These are phyloP conservation scores for Timema podura DNA, from an alignment of 2,888 invertebrate genomes.

Conservation along the genomic window DNA sequence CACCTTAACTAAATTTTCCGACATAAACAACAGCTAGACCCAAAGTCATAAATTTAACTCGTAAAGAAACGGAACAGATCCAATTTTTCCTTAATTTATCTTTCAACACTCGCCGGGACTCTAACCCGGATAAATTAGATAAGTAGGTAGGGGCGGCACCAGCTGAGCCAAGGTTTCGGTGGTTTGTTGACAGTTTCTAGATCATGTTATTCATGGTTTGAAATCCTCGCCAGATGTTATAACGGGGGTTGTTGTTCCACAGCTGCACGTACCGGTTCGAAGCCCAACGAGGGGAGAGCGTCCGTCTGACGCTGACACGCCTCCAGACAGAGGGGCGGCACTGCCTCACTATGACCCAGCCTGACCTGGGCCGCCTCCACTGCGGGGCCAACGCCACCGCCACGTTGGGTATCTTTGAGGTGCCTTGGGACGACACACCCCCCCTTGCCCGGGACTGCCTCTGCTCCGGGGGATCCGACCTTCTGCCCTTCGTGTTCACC, in stretches of 20 bases:
- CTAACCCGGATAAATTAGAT: no score
- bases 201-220: no score
- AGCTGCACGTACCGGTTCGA: conserved; percentile 86
- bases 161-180: no score
- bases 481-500: conserved; percentile 69
- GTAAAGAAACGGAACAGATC: no score
- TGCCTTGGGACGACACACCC: conserved; percentile 68
- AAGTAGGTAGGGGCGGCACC: no score
- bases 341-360: conserved; percentile 36
- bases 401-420: conserved; percentile 68
- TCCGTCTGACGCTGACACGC: conserved; percentile 70
- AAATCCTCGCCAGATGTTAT: no score
- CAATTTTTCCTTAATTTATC: no score
- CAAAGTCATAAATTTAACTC: no score
- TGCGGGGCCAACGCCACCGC: conserved; percentile 69
- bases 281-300: conserved; percentile 75
- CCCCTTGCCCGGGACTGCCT: conserved; percentile 58
- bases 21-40: no score
- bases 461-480: conserved; percentile 55
- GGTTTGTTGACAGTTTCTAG: no score
- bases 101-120: no score
- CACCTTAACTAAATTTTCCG: no score
- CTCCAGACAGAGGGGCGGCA: conserved; percentile 58
- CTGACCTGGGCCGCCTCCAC: conserved; percentile 64
- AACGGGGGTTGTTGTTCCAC: conserved; percentile 38